Conservation (phyloP, 2,113 vertebrate genomes). For the Ctenomys sociabilis region DNA sequence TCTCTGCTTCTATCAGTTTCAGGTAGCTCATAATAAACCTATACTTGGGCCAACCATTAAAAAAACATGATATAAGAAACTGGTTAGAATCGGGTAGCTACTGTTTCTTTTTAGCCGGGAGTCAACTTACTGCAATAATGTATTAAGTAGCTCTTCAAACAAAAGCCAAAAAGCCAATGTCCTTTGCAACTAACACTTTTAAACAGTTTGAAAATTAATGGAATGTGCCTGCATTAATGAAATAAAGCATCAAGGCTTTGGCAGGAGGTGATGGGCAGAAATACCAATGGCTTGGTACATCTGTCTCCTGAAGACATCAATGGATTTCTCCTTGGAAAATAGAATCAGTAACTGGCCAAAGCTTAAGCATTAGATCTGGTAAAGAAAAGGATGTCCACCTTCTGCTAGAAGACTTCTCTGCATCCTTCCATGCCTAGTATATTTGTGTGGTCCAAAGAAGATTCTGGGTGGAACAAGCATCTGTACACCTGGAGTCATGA, state of each 20-base stretch:
- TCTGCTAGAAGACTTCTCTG: background rate
- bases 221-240: constrained; percentile 81
- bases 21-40: constrained; percentile 11
- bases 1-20: background rate
- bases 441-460: constrained; percentile 35
- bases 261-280: constrained; percentile 75
- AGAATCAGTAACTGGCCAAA: constrained; percentile 58
- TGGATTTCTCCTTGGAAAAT: constrained; percentile 65
- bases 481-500: background rate
- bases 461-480: background rate
- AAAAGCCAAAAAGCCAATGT: constrained; percentile 77
- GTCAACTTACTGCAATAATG: constrained; percentile 71
- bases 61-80: constrained; percentile 77
- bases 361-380: background rate
- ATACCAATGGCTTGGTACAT: constrained; percentile 55
- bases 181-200: constrained; percentile 72
- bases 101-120: constrained; percentile 79
- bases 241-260: constrained; percentile 76
- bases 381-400: constrained; percentile 64
- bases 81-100: constrained; percentile 66
- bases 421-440: background rate
- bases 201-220: constrained; percentile 76
- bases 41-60: constrained; percentile 26
- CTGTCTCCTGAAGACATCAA: constrained; percentile 72
- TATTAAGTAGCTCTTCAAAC: constrained; percentile 78